Conservation (phyloP, 2,113 vertebrate species). For the Petrocephalus microphthalmus region DNA sequence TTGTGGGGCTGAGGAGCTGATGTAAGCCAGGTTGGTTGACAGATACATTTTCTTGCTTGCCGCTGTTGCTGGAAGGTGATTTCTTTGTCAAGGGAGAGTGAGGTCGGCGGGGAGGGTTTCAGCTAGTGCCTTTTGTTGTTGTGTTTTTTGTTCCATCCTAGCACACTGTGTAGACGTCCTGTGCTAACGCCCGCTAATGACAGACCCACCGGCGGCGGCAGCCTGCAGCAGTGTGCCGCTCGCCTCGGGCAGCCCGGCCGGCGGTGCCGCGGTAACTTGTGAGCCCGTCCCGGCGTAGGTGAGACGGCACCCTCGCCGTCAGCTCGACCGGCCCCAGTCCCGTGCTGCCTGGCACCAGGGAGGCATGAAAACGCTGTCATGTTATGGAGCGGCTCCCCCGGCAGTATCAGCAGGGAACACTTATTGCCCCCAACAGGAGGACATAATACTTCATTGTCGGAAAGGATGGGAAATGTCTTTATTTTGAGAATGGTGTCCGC, state of each 20-base stretch:
- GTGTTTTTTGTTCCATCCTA: not conserved
- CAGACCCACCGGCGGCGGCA: not conserved
- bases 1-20: slow-evolving; percentile 67
- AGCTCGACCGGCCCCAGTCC: not conserved
- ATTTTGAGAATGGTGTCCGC: not conserved
- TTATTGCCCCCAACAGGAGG: not conserved
- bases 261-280: not conserved
- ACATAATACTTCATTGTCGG: not conserved
- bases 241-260: not conserved
- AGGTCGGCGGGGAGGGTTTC: not conserved
- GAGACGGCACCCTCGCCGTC: not conserved
- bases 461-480: not conserved
- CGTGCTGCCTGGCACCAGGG: not conserved
- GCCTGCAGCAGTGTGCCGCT: not conserved
- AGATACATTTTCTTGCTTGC: slow-evolving; percentile 34
- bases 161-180: not conserved
- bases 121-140: not conserved
- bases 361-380: not conserved
- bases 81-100: slow-evolving; percentile 3
- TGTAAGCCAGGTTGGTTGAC: slow-evolving; percentile 72
- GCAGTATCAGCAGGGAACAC: not conserved
- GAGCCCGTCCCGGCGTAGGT: not conserved
- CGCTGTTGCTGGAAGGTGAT: not conserved
- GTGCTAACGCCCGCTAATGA: not conserved
- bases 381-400: not conserved